Percentiles rank a stretch among this genome's conserved stretches.
Conservation (phyloP, 2,888 invertebrate species). For the Drosophila rellima region DNA sequence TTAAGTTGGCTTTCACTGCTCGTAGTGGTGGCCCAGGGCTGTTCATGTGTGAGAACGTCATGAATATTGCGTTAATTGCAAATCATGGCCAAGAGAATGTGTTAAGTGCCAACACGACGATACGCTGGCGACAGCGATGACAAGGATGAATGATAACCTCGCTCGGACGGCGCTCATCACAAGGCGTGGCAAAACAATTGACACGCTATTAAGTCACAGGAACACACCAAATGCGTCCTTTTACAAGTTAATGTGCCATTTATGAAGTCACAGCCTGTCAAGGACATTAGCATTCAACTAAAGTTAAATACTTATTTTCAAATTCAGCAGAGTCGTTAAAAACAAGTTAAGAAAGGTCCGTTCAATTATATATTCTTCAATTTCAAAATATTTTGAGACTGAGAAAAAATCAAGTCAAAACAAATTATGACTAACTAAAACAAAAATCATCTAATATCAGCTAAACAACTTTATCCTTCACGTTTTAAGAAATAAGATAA, state of each 20-base stretch:
- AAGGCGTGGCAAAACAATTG: slow-evolving; percentile 72
- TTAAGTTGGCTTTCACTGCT: slow-evolving; percentile 28
- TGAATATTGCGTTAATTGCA: slow-evolving; percentile 85
- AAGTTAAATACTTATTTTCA: not conserved
- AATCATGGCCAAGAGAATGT: slow-evolving; percentile 83
- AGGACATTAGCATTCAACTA: not conserved
- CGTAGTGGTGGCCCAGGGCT: slow-evolving; percentile 50
- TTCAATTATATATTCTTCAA: too few relatives aligned
- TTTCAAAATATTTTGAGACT: too few relatives aligned
- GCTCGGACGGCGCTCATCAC: slow-evolving; percentile 30
- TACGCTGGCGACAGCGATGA: slow-evolving; percentile 66
- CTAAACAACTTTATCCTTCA: too few relatives aligned
- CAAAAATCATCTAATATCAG: too few relatives aligned
- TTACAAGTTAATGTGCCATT: slow-evolving; percentile 18
- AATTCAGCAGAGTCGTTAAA: not conserved
- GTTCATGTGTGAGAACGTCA: slow-evolving; percentile 85
- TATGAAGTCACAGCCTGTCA: not conserved
- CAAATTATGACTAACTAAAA: too few relatives aligned
- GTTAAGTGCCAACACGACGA: slow-evolving; percentile 75
- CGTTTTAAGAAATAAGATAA: too few relatives aligned
- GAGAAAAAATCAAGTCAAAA: too few relatives aligned
- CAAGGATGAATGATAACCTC: slow-evolving; percentile 73
- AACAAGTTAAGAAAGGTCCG: too few relatives aligned
- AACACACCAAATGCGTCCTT: slow-evolving; percentile 38
- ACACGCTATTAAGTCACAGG: slow-evolving; percentile 72